These are phyloP conservation scores for Caenorhabditis macrosperma DNA, from an alignment of 2,888 invertebrate genomes.

Conservation along the genomic window DNA sequence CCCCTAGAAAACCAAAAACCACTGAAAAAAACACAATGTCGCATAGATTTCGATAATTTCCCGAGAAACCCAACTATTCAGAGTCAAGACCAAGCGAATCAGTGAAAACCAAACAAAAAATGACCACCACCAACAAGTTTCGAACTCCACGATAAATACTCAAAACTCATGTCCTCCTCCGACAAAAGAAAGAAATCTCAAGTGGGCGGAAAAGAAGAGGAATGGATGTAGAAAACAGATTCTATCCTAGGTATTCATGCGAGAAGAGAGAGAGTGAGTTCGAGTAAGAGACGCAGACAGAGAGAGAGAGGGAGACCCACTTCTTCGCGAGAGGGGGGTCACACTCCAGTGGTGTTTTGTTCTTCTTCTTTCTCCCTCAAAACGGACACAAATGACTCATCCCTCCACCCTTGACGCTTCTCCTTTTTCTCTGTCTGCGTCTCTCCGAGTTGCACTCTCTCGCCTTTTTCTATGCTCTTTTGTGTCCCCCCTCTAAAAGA, in stretches of 20 bases:
- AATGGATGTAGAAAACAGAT: not conserved
- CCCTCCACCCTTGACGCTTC: not conserved
- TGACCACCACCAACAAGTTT: no score
- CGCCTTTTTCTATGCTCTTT: not conserved
- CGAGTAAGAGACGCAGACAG: constrained; percentile 1
- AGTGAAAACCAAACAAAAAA: no score
- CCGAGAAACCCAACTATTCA: no score
- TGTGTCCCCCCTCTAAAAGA: not conserved
- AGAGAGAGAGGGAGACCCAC: not conserved
- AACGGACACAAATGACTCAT: constrained; percentile 13
- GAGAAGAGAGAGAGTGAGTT: not conserved
- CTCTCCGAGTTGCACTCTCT: not conserved
- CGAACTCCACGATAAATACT: no score
- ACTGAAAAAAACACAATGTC: no score
- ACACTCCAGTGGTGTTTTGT: not conserved
- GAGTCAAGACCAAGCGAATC: no score
- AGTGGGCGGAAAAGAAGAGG: no score
- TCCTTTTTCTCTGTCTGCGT: not conserved
- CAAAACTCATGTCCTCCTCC: no score
- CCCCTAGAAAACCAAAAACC: no score
- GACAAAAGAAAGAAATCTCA: no score
- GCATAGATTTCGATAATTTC: no score
- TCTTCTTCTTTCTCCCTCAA: not conserved
- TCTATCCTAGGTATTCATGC: not conserved
- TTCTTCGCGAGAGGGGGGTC: not conserved